A percentile compares a stretch with the other conserved stretches of the same genome.
These are phyloP conservation scores for Cyanoliseus patagonus DNA, from an alignment of 2,113 vertebrate species.

Conservation along the genomic window DNA sequence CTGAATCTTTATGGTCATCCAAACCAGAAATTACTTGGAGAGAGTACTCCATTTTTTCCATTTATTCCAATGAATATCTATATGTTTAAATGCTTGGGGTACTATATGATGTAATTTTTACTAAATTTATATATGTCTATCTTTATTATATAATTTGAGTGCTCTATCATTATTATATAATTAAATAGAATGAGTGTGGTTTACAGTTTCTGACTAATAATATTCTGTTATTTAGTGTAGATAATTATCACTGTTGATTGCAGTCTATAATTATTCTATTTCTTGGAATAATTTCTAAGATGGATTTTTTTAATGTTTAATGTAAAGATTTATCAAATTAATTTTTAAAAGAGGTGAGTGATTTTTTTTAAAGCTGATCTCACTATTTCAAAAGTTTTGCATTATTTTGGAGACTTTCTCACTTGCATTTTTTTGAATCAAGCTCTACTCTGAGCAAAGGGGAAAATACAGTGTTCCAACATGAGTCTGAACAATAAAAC, in stretches of 20 bases:
- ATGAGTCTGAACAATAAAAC: background rate
- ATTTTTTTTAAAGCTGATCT: slow-evolving; percentile 14
- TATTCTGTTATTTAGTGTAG: background rate
- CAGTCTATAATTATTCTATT: background rate
- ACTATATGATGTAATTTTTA: background rate
- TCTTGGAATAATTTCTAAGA: background rate
- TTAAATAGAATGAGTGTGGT: background rate
- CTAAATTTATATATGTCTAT: background rate
- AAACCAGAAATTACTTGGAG: background rate
- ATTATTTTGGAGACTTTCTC: background rate
- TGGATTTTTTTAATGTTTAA: background rate
- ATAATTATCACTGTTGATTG: background rate
- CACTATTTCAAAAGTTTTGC: slow-evolving; percentile 8
- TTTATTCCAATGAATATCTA: background rate
- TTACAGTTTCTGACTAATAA: background rate
- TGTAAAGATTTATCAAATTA: background rate
- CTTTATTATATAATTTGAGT: background rate
- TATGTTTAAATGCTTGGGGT: background rate
- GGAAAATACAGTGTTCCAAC: background rate
- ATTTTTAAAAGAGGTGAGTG: background rate
- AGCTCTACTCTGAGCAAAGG: background rate
- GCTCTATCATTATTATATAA: background rate
- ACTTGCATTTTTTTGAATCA: background rate
- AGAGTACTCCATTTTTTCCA: background rate
- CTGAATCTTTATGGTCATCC: background rate